Evolutionary conservation across 2,797 vertebrate species (phyloP), one percentile per base, ranked within the genome.

Genomic region (Channa striata): DNA sequence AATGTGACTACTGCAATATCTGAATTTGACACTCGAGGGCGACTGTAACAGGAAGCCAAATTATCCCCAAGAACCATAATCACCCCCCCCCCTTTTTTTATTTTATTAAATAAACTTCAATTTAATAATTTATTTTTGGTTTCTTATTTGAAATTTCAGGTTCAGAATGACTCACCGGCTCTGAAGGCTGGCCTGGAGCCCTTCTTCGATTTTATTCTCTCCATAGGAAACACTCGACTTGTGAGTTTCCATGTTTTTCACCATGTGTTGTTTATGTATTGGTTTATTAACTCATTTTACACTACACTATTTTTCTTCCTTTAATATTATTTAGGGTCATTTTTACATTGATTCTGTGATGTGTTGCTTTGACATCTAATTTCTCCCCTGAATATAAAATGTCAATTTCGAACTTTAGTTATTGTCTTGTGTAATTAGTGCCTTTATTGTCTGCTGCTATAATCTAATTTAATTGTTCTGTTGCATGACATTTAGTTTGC

Each of bases 171-270:
- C 65, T 99, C 97, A 0, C 97, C 97, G 0, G 97, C 97, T 37
- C 93, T 95, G 25, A 95, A 84, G 70, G 96, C 95, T 6, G 97
- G 97, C 53, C 89, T 99, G 90, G 97, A 98, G 70, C 96, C 97
- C 1, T 99, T 97, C 90, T 99, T 99, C 79, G 97, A 99, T 87
- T 99, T 99, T 84, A 98, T 99, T 81, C 91, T 98, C 83, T 96
- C 96, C 1, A 96, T 99, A 59, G 97, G 97, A 86, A 95, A 99
- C 71, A 93, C 95, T 0, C 83, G 96, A 67, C 95, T 99, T 88
- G 97, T 99, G 92, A 94, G 95, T 91, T 76, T 40, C n/a, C n/a
- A n/a, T n/a, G n/a, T n/a, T n/a, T n/a, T n/a, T 4, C 25, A 30
- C 25, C 25, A 6, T 30, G 25, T 30, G 25, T 30, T 30, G 4